Conservation (phyloP, 2,888 invertebrate species). For the Brenthis hecate region DNA sequence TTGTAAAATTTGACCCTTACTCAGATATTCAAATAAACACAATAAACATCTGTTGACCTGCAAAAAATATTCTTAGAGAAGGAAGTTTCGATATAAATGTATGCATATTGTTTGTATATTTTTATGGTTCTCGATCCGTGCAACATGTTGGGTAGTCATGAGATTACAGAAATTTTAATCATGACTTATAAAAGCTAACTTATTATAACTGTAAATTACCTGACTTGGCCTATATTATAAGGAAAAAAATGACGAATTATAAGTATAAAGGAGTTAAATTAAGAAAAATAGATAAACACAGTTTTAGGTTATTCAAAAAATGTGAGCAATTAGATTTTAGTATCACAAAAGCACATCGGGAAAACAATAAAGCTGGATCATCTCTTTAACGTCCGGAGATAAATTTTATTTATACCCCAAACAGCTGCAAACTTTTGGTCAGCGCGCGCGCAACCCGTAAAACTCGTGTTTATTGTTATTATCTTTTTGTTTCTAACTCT, state of each 20-base stretch:
- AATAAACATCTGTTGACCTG: slow-evolving; percentile 40
- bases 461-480: slow-evolving; percentile 65
- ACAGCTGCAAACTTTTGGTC: slow-evolving; percentile 83
- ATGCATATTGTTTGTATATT: neutral
- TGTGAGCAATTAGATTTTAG: slow-evolving; percentile 24
- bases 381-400: slow-evolving; percentile 75
- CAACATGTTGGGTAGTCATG: neutral
- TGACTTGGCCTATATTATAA: too few species aligned
- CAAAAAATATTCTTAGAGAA: neutral
- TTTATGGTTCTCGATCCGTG: neutral
- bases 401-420: slow-evolving; percentile 78
- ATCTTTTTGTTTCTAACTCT: slow-evolving; percentile 70
- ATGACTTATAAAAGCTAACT: too few species aligned
- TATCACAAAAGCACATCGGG: slow-evolving; percentile 39
- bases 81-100: neutral
- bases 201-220: too few species aligned
- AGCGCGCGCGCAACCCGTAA: slow-evolving; percentile 61
- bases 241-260: too few species aligned
- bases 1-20: slow-evolving; percentile 58
- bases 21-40: slow-evolving; percentile 54
- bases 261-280: neutral
- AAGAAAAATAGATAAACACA: neutral
- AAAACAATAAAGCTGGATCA: slow-evolving; percentile 73
- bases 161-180: too few species aligned
- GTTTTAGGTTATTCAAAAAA: neutral